These are phyloP conservation scores for Tarsius wallacei DNA, from an alignment of 2,797 vertebrate species.

Conservation along the genomic window DNA sequence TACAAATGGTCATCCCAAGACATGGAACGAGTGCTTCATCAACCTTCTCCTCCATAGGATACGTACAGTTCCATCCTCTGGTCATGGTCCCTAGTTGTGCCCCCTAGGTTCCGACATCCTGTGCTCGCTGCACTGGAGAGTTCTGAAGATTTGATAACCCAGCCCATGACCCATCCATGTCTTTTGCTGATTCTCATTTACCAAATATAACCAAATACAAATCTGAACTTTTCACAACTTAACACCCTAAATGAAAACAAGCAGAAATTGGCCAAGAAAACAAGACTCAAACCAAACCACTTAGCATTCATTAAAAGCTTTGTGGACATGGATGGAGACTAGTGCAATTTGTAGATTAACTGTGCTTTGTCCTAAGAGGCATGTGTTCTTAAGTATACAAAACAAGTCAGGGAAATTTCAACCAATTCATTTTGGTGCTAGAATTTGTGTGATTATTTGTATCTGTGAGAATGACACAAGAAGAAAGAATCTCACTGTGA, in stretches of 20 bases:
- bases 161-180: background rate
- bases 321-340: background rate
- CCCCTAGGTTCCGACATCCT: background rate
- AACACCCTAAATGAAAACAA: background rate
- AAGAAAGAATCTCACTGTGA: background rate
- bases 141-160: background rate
- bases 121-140: background rate
- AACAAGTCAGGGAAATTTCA: background rate
- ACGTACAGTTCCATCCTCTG: background rate
- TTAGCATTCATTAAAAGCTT: background rate
- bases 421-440: background rate
- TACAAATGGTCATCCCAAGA: background rate
- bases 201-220: background rate
- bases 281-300: background rate
- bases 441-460: background rate
- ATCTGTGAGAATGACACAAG: background rate
- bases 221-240: background rate
- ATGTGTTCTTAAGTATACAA: background rate
- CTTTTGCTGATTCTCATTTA: slow-evolving; percentile 15
- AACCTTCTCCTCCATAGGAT: background rate
- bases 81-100: background rate
- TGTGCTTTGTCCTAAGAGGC: background rate
- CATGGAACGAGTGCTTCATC: background rate
- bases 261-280: slow-evolving; percentile 23
- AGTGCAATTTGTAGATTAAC: background rate